A percentile compares a stretch with the other conserved stretches of the same genome.
These are phyloP conservation scores for Pionites leucogaster DNA, from an alignment of 2,113 vertebrate species.

Conservation along the genomic window DNA sequence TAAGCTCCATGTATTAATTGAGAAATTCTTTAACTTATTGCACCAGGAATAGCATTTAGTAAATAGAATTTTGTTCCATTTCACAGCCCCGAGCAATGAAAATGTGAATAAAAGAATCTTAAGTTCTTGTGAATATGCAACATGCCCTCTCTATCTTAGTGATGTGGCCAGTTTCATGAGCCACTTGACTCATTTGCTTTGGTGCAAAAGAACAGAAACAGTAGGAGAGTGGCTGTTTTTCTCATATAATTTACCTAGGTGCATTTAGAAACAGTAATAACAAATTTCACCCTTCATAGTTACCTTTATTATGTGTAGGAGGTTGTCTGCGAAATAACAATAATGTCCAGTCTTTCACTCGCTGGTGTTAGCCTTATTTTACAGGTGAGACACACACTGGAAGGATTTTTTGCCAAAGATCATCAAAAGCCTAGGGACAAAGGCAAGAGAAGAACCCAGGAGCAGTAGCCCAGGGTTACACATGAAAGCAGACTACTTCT, in stretches of 20 bases:
- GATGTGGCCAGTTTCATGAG: neutral
- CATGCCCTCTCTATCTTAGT: neutral
- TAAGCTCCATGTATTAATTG: slow-evolving; percentile 15
- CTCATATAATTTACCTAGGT: neutral
- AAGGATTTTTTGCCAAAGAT: neutral
- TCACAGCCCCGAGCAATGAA: slow-evolving; percentile 16
- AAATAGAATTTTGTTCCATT: slow-evolving; percentile 32
- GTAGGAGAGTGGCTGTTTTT: neutral
- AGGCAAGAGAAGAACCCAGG: neutral
- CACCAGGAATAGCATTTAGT: slow-evolving; percentile 13
- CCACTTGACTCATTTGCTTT: neutral
- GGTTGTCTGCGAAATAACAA: neutral
- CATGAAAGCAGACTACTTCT: neutral
- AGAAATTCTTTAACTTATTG: slow-evolving; percentile 20
- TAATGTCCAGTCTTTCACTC: neutral
- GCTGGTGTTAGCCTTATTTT: neutral
- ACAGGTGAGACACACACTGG: neutral
- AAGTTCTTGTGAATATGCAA: neutral
- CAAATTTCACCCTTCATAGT: neutral
- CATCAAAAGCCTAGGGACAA: neutral
- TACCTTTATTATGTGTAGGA: neutral
- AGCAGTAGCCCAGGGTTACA: neutral
- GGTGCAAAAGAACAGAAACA: neutral
- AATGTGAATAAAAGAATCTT: slow-evolving; percentile 24
- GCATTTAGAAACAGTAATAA: neutral